Conservation (phyloP, 2,888 invertebrate species). For the Hanleya hanleyi region DNA sequence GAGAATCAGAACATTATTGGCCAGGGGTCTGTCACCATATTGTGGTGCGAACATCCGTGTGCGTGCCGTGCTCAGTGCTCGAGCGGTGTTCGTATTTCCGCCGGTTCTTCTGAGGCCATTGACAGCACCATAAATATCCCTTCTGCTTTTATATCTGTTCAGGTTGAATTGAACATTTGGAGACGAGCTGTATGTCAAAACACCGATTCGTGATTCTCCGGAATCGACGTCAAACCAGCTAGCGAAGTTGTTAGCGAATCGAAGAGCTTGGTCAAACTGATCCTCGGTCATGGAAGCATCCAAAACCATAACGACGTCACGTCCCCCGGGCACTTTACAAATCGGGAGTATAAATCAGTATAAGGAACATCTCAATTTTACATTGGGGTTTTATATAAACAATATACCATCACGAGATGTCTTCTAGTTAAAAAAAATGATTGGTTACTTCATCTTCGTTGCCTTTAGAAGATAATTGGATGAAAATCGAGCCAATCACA, state of each 20-base stretch:
- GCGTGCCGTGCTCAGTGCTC: constrained; percentile 52
- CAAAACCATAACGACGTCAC: constrained; percentile 51
- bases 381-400: no score
- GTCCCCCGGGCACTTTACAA: no score
- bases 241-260: constrained; percentile 41
- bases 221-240: constrained; percentile 50
- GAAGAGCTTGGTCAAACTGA: constrained; percentile 49
- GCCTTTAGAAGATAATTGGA: no score
- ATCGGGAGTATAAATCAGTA: no score
- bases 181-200: constrained; percentile 44
- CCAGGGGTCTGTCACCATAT: constrained; percentile 55
- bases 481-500: no score
- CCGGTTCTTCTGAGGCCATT: constrained; percentile 4
- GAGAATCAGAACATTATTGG: constrained; percentile 54
- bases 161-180: constrained; percentile 44
- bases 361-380: no score
- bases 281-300: constrained; percentile 50
- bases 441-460: no score
- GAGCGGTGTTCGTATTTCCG: constrained; percentile 55
- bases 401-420: no score
- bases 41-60: constrained; percentile 46
- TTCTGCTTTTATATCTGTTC: constrained; percentile 39
- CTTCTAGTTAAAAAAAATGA: no score
- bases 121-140: constrained; percentile 34
- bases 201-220: constrained; percentile 54